Conservation (phyloP, 2,888 invertebrate species). For the Cantharis nigra region DNA sequence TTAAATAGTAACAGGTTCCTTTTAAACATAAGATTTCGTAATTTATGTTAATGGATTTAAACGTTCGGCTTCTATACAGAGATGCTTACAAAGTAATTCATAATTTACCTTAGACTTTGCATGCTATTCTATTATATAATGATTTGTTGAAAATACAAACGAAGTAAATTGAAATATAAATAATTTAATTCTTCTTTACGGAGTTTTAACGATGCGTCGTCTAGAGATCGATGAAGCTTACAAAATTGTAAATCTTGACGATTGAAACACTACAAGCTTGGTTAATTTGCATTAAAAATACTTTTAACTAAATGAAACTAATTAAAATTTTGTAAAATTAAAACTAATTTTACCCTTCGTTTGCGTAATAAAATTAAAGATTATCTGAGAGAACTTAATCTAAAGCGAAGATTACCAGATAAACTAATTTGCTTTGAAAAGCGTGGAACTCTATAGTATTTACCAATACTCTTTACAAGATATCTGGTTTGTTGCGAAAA, state of each 20-base stretch:
- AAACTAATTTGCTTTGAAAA: conserved; percentile 12
- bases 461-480: conserved; percentile 3
- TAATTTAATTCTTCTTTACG: not conserved
- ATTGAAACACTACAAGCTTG: not conserved
- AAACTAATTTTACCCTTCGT: conserved; percentile 1
- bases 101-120: not conserved
- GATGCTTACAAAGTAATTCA: not conserved
- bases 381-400: conserved; percentile 13
- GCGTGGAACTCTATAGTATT: conserved; percentile 11
- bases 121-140: not conserved
- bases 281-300: not conserved
- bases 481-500: not conserved
- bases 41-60: not conserved
- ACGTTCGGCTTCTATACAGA: not conserved
- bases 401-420: conserved; percentile 2
- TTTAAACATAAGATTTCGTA: not conserved
- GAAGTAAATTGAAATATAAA: not conserved
- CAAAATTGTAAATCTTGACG: too few relatives aligned
- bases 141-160: not conserved
- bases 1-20: not conserved
- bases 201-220: not conserved
- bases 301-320: not conserved
- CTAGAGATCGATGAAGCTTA: not conserved
- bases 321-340: not conserved
- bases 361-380: conserved; percentile 12